phyloP scores from a whole-genome alignment of 2,113 vertebrate genomes.

The Turnix velox region DNA sequence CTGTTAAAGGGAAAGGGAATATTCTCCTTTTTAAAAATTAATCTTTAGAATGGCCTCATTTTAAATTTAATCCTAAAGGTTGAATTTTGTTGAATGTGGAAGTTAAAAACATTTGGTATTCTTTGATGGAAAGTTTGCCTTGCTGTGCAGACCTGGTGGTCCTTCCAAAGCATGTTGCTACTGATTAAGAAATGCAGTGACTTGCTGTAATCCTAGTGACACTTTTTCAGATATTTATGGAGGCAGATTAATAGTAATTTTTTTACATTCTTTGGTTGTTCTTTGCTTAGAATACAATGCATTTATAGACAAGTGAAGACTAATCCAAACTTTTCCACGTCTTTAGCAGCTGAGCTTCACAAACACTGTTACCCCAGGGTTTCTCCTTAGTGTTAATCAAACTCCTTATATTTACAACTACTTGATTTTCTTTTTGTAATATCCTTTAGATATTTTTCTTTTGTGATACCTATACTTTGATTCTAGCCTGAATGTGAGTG shows the following conservation, averaged over 20 bases:
- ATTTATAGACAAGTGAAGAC: not conserved
- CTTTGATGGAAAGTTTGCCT: not conserved
- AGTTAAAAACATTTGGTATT: not conserved
- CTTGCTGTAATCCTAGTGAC: not conserved
- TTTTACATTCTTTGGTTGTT: not conserved
- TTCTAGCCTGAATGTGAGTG: not conserved
- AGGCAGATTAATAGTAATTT: not conserved
- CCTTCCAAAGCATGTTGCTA: not conserved
- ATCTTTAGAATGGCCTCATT: not conserved
- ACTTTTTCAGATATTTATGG: not conserved
- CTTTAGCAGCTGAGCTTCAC: not conserved
- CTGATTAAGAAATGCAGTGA: not conserved
- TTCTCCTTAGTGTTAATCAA: not conserved
- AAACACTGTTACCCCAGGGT: not conserved
- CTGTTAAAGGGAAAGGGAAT: not conserved
- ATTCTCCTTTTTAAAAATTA: conserved; percentile 3
- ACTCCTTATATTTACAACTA: not conserved
- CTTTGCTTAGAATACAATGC: not conserved
- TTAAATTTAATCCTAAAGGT: not conserved
- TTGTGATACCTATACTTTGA: not conserved
- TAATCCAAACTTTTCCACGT: not conserved
- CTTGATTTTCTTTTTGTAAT: not conserved
- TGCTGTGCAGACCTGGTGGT: not conserved
- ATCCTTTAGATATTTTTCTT: not conserved
- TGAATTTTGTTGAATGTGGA: not conserved